Evolutionary conservation across 1,140 invertebrate genomes (phyloP).

Genomic region (Cecropterus lyciades): DNA sequence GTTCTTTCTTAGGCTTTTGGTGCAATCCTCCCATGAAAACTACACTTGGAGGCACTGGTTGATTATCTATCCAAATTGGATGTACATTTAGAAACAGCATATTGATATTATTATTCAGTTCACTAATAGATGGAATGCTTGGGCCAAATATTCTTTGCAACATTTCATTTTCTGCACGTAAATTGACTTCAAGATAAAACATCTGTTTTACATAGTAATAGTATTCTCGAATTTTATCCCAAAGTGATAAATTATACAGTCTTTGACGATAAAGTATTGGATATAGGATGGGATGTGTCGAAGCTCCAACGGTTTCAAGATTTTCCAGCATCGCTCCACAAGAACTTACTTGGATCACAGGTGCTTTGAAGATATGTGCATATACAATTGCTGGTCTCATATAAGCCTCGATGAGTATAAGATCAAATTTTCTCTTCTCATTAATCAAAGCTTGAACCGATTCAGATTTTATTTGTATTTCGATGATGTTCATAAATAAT

Average conservation of each 20-base stretch:
- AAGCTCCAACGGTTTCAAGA: conserved; percentile 31
- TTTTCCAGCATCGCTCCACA: conserved; percentile 10
- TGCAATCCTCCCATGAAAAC: conserved; percentile 83
- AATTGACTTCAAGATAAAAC: neutral
- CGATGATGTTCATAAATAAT: neutral
- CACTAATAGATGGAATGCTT: conserved; percentile 61
- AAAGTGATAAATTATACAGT: conserved; percentile 12
- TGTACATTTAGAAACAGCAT: conserved; percentile 84
- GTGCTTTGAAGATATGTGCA: conserved; percentile 22
- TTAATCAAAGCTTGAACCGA: conserved; percentile 7
- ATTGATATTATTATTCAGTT: conserved; percentile 78
- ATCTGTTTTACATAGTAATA: neutral
- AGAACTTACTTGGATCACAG: conserved; percentile 17
- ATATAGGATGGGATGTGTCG: conserved; percentile 21
- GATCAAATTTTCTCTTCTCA: conserved; percentile 21
- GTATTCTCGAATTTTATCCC: conserved; percentile 9
- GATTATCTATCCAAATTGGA: conserved; percentile 72
- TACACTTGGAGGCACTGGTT: conserved; percentile 77
- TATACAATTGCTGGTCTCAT: conserved; percentile 2
- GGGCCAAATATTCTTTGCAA: conserved; percentile 65
- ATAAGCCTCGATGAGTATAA: conserved; percentile 18
- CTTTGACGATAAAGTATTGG: neutral
- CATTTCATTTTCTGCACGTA: conserved; percentile 28
- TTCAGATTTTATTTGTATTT: conserved; percentile 1
- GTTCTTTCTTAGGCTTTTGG: conserved; percentile 61